These are phyloP conservation scores for Aspiorhynchus laticeps DNA, from an alignment of 2,113 vertebrate genomes.

Conservation along the genomic window DNA sequence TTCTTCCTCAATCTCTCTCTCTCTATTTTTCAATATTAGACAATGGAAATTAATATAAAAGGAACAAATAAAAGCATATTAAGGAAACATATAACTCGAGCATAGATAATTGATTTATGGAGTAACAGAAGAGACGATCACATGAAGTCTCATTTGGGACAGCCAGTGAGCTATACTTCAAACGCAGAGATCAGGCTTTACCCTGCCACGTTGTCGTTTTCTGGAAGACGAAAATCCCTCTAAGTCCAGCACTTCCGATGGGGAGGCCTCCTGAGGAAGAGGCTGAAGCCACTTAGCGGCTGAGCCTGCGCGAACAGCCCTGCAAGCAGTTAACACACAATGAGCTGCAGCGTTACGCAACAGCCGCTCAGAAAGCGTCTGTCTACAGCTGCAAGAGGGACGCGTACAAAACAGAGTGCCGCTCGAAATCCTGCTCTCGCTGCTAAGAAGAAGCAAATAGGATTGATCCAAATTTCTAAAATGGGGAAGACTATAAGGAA, in stretches of 20 bases:
- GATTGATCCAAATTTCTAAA: slow-evolving; percentile 46
- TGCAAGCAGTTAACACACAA: slow-evolving; percentile 66
- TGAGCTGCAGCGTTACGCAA: slow-evolving; percentile 68
- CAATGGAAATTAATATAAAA: slow-evolving; percentile 54
- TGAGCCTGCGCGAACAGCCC: slow-evolving; percentile 56
- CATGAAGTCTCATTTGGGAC: slow-evolving; percentile 50
- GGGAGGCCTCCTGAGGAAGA: slow-evolving; percentile 58
- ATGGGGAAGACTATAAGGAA: slow-evolving; percentile 38
- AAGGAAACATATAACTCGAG: slow-evolving; percentile 66
- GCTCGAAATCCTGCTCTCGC: slow-evolving; percentile 55
- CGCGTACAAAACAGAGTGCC: slow-evolving; percentile 57
- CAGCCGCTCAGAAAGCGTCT: slow-evolving; percentile 60
- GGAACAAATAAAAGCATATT: slow-evolving; percentile 60
- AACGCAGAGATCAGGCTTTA: slow-evolving; percentile 58
- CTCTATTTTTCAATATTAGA: slow-evolving; percentile 56
- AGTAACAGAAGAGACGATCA: slow-evolving; percentile 64
- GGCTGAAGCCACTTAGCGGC: slow-evolving; percentile 63
- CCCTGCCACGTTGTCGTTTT: slow-evolving; percentile 43
- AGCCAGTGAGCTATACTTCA: slow-evolving; percentile 59
- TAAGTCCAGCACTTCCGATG: slow-evolving; percentile 59
- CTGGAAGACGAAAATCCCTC: slow-evolving; percentile 63
- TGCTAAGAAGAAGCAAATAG: slow-evolving; percentile 51
- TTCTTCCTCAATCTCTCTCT: slow-evolving; percentile 26
- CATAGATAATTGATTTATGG: slow-evolving; percentile 74
- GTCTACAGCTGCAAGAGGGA: slow-evolving; percentile 59